Conservation (phyloP, 2,797 vertebrate genomes). For the Neosilurus hyrtlii region DNA sequence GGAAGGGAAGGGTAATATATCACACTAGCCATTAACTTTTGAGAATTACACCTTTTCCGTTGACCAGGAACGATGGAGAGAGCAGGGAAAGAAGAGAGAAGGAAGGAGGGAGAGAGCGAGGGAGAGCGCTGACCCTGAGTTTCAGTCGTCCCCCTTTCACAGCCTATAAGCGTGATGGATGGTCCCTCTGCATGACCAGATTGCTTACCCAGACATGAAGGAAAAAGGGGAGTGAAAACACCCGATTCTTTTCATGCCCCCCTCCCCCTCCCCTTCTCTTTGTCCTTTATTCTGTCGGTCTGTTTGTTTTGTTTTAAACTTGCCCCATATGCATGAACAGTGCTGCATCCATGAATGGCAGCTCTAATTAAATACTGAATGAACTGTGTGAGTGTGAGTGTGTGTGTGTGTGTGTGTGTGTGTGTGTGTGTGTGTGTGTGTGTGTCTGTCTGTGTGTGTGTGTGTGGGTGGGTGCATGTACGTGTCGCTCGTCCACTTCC, state of each 20-base stretch:
- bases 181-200: conserved; percentile 64
- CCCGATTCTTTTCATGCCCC: too few relatives aligned
- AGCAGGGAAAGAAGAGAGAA: conserved; percentile 8
- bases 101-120: conserved; percentile 25
- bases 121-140: conserved; percentile 60
- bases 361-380: conserved; percentile 51
- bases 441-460: conserved; percentile 14
- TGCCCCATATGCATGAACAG: conserved; percentile 17
- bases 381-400: too few relatives aligned
- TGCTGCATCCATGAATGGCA: conserved; percentile 40
- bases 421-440: conserved; percentile 12
- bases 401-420: neutral
- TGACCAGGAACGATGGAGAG: conserved; percentile 11
- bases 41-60: conserved; percentile 58
- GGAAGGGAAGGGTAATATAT: neutral
- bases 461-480: neutral
- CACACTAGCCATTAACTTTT: conserved; percentile 56
- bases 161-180: conserved; percentile 72
- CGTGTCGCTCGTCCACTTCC: conserved; percentile 16
- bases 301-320: conserved; percentile 38
- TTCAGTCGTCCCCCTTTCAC: conserved; percentile 59
- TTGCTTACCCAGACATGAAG: conserved; percentile 73
- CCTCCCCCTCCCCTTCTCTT: conserved; percentile 27
- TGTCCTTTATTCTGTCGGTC: neutral
- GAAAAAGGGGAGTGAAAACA: conserved; percentile 67